Evolutionary conservation across 2,888 invertebrate species (phyloP), one percentile per base, ranked within the genome.

Genomic region (Teleiodes luculella): DNA sequence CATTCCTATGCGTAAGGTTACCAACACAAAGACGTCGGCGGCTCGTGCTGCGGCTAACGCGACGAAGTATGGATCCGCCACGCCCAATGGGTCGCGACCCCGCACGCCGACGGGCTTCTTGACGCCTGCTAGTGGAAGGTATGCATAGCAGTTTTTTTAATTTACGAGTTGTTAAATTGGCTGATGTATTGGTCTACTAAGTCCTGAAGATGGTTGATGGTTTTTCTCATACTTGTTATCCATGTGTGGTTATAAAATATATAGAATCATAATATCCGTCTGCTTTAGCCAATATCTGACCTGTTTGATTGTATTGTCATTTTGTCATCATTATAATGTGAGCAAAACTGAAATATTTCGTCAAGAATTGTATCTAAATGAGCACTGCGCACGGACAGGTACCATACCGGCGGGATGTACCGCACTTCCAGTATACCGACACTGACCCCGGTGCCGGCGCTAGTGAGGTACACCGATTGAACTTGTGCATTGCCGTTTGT

Each of bases 351-450:
- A 18, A 20, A 43, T 2, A 28, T 28, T 43, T 43, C 3, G 43
- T 4, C 14, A 1, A 37, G 43, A 37, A n/a, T 11, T 53, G 46
- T 53, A 39, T 30, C 28, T 53, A 47, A 53, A 53, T 16, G 47
- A 16, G 16, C 30, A 53, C 47, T 36, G 36, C 78, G 74, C 74
- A 79, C 68, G 80, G 79, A 77, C 84, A 90, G 90, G 90, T 90
- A 90, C 82, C 83, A 89, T 80, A 91, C 89, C 79, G 91, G 94
- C 86, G 94, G 93, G 90, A 95, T 96, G 92, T 94, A 94, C 92
- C 93, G 96, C 92, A 95, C 96, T 77, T 96, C 95, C 87, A 96
- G 96, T 91, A 96, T 96, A 91, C 96, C 96, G 83, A 94, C 95
- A 90, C 92, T 96, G 90, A 92, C 93, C 75, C 92, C 93, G 86